These are phyloP conservation scores for Fratercula arctica DNA, from an alignment of 2,797 vertebrate genomes.

Conservation along the genomic window DNA sequence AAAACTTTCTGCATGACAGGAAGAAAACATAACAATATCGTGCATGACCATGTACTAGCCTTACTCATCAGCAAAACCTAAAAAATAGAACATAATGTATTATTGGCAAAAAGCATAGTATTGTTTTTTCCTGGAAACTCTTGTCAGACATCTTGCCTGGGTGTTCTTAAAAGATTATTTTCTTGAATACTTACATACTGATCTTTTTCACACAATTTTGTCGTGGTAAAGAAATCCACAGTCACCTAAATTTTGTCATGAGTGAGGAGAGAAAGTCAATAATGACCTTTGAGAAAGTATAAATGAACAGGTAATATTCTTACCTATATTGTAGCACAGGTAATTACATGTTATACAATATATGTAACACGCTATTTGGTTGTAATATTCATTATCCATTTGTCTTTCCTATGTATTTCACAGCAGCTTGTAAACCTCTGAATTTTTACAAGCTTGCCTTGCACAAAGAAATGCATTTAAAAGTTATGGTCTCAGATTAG, in stretches of 20 bases:
- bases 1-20: not conserved
- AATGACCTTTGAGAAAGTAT: not conserved
- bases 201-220: not conserved
- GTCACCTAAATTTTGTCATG: not conserved
- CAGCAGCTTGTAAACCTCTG: not conserved
- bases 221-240: not conserved
- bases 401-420: not conserved
- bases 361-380: not conserved
- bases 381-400: not conserved
- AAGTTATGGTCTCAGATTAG: not conserved
- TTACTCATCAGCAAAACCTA: not conserved
- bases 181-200: not conserved
- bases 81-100: not conserved
- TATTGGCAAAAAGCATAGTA: not conserved
- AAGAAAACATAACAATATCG: not conserved
- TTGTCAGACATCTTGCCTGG: not conserved
- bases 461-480: not conserved
- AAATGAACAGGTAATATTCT: not conserved
- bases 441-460: not conserved
- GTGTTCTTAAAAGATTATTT: not conserved
- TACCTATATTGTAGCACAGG: not conserved
- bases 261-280: not conserved
- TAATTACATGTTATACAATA: not conserved
- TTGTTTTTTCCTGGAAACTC: not conserved
- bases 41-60: not conserved